Conservation (phyloP, 2,888 invertebrate species). For the Physocephala rufipes region DNA sequence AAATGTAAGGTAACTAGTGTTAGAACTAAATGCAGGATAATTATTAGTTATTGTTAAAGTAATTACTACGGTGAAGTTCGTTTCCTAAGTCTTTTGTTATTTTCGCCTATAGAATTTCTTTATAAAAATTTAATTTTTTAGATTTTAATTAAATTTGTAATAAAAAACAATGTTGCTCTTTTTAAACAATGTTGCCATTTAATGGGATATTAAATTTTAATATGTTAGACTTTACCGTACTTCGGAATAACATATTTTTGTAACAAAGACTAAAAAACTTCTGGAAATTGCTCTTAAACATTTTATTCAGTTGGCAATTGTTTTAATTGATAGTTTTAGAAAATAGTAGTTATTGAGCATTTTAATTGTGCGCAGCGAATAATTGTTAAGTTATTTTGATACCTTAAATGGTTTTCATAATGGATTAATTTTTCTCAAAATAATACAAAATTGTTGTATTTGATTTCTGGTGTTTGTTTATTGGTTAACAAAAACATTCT, state of each 20-base stretch:
- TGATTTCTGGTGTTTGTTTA: neutral
- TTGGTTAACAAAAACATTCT: neutral
- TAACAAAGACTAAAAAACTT: too few species aligned
- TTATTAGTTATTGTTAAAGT: neutral
- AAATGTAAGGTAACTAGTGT: too few species aligned
- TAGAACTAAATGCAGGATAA: too few species aligned
- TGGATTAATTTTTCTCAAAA: neutral
- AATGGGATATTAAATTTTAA: neutral
- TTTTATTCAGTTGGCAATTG: too few species aligned
- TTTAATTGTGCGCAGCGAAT: neutral
- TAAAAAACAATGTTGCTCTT: too few species aligned
- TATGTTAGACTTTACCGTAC: neutral
- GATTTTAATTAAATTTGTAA: neutral
- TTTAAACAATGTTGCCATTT: too few species aligned
- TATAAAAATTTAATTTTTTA: neutral
- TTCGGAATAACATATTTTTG: neutral
- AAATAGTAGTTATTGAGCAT: too few species aligned
- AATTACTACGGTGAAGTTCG: neutral
- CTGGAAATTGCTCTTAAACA: too few species aligned
- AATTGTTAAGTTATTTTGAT: neutral
- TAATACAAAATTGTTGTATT: neutral
- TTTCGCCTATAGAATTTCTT: neutral
- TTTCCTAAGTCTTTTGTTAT: constrained; percentile 17
- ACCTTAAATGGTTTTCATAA: neutral
- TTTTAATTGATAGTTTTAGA: too few species aligned